These are phyloP conservation scores for Timema cristinae DNA, from an alignment of 2,888 invertebrate genomes.

Conservation along the genomic window DNA sequence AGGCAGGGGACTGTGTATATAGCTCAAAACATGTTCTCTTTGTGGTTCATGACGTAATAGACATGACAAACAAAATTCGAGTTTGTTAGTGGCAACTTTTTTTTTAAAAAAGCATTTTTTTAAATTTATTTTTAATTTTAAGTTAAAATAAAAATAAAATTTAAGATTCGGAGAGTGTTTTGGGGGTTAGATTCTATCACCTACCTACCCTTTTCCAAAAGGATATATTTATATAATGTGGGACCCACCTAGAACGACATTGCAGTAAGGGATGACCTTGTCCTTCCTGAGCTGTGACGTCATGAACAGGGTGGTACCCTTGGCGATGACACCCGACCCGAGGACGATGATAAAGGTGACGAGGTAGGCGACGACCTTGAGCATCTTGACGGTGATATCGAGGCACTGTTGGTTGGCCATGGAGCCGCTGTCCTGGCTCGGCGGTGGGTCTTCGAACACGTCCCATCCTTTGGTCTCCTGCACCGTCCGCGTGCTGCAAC, in stretches of 20 bases:
- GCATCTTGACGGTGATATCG: constrained; percentile 56
- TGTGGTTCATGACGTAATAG: no score
- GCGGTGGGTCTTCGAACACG: constrained; percentile 68
- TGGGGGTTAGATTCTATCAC: no score
- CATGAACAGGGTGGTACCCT: constrained; percentile 68
- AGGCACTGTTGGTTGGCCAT: constrained; percentile 57
- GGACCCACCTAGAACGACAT: constrained; percentile 46
- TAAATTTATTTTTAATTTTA: no score
- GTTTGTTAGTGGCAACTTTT: no score
- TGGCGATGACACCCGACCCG: constrained; percentile 64
- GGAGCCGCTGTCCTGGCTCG: constrained; percentile 63
- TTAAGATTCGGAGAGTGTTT: no score
- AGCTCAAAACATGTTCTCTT: no score
- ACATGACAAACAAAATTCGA: no score
- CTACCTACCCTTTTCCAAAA: no score
- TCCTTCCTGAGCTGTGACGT: constrained; percentile 62
- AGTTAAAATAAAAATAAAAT: no score
- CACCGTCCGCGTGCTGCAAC: constrained; percentile 48
- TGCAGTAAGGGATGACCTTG: constrained; percentile 57
- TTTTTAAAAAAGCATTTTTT: no score
- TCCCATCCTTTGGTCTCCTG: constrained; percentile 66
- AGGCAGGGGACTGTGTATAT: no score
- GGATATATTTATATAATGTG: no score
- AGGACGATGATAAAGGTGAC: constrained; percentile 64
- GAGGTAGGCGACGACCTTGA: constrained; percentile 66